Conservation (phyloP, 2,888 invertebrate genomes). For the Limnephilus rhombicus region DNA sequence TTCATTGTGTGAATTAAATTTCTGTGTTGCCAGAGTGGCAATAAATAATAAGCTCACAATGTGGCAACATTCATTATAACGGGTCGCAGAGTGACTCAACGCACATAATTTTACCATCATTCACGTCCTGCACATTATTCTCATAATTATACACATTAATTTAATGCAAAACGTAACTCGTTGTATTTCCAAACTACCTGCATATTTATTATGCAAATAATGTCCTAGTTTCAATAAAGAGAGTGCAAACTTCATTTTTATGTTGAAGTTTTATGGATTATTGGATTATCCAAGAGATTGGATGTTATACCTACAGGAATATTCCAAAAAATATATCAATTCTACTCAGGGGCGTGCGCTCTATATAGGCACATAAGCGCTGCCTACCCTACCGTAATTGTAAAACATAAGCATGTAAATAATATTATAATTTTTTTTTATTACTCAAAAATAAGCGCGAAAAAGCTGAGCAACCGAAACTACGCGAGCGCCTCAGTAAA, state of each 20-base stretch:
- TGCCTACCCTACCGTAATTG: too few species aligned
- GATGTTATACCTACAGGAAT: neutral
- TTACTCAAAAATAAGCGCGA: too few species aligned
- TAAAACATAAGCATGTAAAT: too few species aligned
- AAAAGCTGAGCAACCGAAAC: too few species aligned
- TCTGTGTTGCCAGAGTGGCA: neutral
- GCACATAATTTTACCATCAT: conserved; percentile 1
- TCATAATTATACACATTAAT: neutral
- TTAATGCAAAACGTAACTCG: neutral
- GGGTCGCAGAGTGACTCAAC: neutral
- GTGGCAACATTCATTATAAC: neutral
- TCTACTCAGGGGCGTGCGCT: too few species aligned
- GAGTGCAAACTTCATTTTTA: neutral
- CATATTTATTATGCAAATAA: neutral
- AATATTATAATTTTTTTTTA: too few species aligned
- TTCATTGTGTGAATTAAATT: neutral
- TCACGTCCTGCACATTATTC: neutral
- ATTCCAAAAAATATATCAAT: too few species aligned
- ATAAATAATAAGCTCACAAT: neutral
- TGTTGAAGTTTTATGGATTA: neutral
- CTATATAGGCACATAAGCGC: too few species aligned
- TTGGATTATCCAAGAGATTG: neutral
- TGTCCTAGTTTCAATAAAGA: neutral
- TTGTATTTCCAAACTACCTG: neutral
- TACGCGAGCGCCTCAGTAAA: too few species aligned